Conservation (phyloP, 2,888 invertebrate genomes). For the Heliconius erato region DNA sequence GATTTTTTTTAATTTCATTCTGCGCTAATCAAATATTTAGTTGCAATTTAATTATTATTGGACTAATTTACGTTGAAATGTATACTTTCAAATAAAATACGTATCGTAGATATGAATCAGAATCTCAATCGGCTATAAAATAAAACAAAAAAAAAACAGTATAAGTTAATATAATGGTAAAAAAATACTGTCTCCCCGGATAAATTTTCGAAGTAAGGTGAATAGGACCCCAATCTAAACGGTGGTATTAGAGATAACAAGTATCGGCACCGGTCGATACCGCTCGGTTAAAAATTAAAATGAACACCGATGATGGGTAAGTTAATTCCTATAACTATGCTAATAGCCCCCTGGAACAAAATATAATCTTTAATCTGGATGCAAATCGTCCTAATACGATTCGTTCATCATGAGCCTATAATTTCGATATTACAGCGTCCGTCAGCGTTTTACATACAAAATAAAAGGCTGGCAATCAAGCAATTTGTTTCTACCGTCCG, state of each 20-base stretch:
- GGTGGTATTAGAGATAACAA: slow-evolving; percentile 49
- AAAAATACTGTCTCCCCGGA: slow-evolving; percentile 27
- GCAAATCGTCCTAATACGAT: slow-evolving; percentile 85
- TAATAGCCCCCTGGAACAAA: slow-evolving; percentile 83
- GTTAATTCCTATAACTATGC: slow-evolving; percentile 84
- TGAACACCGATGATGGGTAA: slow-evolving; percentile 77
- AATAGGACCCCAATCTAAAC: slow-evolving; percentile 42
- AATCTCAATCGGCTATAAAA: background rate
- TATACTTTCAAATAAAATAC: background rate
- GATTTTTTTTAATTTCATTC: background rate
- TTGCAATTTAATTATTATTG: background rate
- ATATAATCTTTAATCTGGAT: slow-evolving; percentile 86
- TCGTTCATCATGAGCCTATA: slow-evolving; percentile 84
- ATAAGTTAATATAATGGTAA: slow-evolving; percentile 31
- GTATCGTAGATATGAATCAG: background rate
- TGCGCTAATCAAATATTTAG: background rate
- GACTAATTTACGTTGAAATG: background rate
- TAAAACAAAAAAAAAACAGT: slow-evolving; percentile 24
- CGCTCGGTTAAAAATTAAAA: slow-evolving; percentile 77
- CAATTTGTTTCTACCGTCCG: slow-evolving; percentile 84
- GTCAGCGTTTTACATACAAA: slow-evolving; percentile 85
- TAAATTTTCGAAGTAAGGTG: slow-evolving; percentile 23
- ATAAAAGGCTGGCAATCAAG: slow-evolving; percentile 82
- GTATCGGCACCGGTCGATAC: slow-evolving; percentile 33
- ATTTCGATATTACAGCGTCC: slow-evolving; percentile 85